Conservation (phyloP, 2,113 vertebrate species). For the Pelmatolapia mariae region DNA sequence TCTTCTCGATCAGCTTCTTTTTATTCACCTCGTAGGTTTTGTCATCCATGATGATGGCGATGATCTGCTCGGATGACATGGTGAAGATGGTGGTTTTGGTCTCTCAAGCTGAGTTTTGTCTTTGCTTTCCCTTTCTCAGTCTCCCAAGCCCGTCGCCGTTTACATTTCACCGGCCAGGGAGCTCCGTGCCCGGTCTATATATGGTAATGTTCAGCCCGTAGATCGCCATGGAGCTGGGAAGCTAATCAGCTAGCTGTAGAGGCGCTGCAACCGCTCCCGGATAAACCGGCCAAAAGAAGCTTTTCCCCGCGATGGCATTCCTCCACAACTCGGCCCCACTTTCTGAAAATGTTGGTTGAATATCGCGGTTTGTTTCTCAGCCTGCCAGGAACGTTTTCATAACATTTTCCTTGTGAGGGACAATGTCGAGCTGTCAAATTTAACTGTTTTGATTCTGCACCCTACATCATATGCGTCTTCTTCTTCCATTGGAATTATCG, state of each 20-base stretch:
- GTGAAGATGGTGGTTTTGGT: not conserved
- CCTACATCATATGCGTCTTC: not conserved
- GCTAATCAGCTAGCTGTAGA: not conserved
- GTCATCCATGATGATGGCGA: conserved; percentile 85
- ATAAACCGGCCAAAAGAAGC: not conserved
- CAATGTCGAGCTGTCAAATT: not conserved
- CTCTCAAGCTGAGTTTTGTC: not conserved
- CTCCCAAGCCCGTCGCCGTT: conserved; percentile 30
- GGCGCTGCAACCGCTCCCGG: not conserved
- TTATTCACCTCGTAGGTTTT: conserved; percentile 86
- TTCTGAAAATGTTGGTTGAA: not conserved
- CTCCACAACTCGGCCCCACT: not conserved
- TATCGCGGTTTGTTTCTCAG: not conserved
- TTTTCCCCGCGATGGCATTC: conserved; percentile 10
- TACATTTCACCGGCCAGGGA: conserved; percentile 52
- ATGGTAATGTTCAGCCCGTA: conserved; percentile 68
- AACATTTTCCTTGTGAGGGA: not conserved
- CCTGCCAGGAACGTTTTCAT: not conserved
- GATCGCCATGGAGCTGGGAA: conserved; percentile 2
- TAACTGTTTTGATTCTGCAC: conserved; percentile 55
- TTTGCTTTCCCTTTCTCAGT: not conserved
- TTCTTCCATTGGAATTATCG: not conserved
- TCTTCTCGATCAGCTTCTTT: conserved; percentile 89
- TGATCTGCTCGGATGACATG: conserved; percentile 81
- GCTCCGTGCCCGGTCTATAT: conserved; percentile 63